Percentiles rank a stretch among this genome's conserved stretches.
Evolutionary conservation across 2,797 vertebrate genomes (phyloP).

Genomic region (Dallia pectoralis): DNA sequence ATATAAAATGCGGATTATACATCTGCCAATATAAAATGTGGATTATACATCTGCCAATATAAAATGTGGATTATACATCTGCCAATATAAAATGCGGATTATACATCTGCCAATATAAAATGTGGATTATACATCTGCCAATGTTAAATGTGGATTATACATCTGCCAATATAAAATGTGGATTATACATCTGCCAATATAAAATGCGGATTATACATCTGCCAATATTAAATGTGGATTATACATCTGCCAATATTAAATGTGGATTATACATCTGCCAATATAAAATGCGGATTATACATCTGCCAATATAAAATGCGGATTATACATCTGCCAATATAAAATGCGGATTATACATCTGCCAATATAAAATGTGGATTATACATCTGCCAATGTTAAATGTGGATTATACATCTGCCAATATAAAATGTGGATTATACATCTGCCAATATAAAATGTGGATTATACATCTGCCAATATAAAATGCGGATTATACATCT

Average conservation of each 20-base stretch:
- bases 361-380: not conserved
- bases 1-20: not conserved
- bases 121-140: not conserved
- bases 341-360: not conserved
- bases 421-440: not conserved
- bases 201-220: too few relatives aligned
- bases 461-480: not conserved
- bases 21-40: not conserved
- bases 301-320: not conserved
- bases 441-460: too few relatives aligned
- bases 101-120: too few relatives aligned
- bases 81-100: not conserved
- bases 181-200: not conserved
- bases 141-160: not conserved
- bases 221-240: not conserved
- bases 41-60: too few relatives aligned
- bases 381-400: too few relatives aligned
- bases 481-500: too few relatives aligned
- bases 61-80: not conserved
- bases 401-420: not conserved
- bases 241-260: not conserved
- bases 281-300: not conserved
- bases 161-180: too few relatives aligned
- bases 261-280: too few relatives aligned
- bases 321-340: too few relatives aligned